Evolutionary conservation across 2,797 vertebrate species (phyloP).

Genomic region (Lagocephalus sceleratus): DNA sequence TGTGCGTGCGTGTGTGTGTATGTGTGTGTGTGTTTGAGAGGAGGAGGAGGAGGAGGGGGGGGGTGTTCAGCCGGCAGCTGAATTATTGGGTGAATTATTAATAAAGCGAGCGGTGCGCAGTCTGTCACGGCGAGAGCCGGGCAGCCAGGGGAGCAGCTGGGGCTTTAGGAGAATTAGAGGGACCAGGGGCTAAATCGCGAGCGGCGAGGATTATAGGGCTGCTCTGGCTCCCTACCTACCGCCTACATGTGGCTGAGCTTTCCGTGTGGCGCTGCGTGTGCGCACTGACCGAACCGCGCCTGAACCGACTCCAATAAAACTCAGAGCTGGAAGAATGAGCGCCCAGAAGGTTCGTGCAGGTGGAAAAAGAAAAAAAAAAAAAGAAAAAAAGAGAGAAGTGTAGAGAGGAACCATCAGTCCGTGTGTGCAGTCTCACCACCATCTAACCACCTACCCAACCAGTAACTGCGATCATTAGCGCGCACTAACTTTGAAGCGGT

Average conservation of each 20-base stretch:
- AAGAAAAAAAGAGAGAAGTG: too few species aligned
- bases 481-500: too few species aligned
- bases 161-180: constrained; percentile 71
- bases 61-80: constrained; percentile 46
- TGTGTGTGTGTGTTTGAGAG: too few species aligned
- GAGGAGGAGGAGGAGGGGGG: too few species aligned
- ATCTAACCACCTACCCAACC: too few species aligned
- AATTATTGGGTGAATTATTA: constrained; percentile 77
- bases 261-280: constrained; percentile 24
- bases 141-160: constrained; percentile 73
- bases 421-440: too few species aligned
- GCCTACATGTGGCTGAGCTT: constrained; percentile 18
- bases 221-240: constrained; percentile 43
- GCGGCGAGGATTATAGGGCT: constrained; percentile 66
- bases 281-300: constrained; percentile 1
- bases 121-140: constrained; percentile 60
- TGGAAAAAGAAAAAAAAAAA: too few species aligned
- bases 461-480: too few species aligned
- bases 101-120: constrained; percentile 73
- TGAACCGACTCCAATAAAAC: too few species aligned
- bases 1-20: neutral
- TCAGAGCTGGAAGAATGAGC: too few species aligned
- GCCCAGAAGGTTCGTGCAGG: too few species aligned
- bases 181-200: constrained; percentile 68
- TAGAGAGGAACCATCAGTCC: too few species aligned